phyloP scores from a whole-genome alignment of 2,797 vertebrate genomes.

The Neopelma chrysocephalum region DNA sequence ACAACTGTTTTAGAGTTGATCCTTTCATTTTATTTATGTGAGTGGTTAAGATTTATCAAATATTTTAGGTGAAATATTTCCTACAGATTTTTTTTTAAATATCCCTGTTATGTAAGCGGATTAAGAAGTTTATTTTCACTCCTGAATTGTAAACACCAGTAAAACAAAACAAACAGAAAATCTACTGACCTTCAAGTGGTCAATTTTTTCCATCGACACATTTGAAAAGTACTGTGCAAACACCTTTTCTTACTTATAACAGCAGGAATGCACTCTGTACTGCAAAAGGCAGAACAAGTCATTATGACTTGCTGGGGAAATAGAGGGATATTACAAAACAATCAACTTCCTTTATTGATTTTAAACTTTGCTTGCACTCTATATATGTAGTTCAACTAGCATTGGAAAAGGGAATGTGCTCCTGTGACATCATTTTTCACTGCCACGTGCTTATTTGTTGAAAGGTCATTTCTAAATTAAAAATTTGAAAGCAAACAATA shows the following conservation, averaged over 20 bases:
- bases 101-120: background rate
- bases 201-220: background rate
- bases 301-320: slow-evolving; percentile 51
- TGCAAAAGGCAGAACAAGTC: slow-evolving; percentile 34
- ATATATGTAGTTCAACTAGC: background rate
- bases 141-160: background rate
- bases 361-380: background rate
- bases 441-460: background rate
- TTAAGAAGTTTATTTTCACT: background rate
- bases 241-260: slow-evolving; percentile 2
- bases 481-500: slow-evolving; percentile 15
- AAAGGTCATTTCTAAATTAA: slow-evolving; percentile 46
- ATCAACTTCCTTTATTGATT: slow-evolving; percentile 60
- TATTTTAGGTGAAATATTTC: background rate
- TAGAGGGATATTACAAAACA: slow-evolving; percentile 50
- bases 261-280: background rate
- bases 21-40: background rate
- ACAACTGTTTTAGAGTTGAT: background rate
- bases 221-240: background rate
- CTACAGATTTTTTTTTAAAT: background rate
- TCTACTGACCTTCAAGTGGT: background rate
- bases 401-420: background rate
- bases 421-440: slow-evolving; percentile 17
- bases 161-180: background rate
- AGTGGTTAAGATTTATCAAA: background rate